A percentile compares a stretch with the other conserved stretches of the same genome.
Conservation (phyloP, 1,140 invertebrate species). For the Drosophila subobscura region DNA sequence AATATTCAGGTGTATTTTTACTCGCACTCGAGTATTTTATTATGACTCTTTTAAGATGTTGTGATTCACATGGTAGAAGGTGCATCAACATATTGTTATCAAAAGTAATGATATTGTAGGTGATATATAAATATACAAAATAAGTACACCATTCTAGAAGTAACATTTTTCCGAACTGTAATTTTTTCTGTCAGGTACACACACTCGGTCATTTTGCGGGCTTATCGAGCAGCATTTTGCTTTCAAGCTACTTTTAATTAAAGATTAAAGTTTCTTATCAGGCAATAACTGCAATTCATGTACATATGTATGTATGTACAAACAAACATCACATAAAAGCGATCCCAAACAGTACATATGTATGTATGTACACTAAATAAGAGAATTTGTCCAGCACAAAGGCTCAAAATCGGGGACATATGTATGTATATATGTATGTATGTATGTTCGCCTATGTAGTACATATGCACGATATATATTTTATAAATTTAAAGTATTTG, state of each 20-base stretch:
- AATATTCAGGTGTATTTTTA: not conserved
- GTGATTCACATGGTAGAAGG: too few relatives aligned
- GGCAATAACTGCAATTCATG: conserved; percentile 63
- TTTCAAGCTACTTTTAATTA: conserved; percentile 69
- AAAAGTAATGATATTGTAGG: too few relatives aligned
- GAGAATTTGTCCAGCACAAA: too few relatives aligned
- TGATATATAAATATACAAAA: conserved; percentile 2
- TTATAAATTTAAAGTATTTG: too few relatives aligned
- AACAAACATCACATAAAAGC: not conserved
- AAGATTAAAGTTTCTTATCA: conserved; percentile 78
- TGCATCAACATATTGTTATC: too few relatives aligned
- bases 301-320: conserved; percentile 6
- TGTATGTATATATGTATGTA: too few relatives aligned
- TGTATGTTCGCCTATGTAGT: too few relatives aligned
- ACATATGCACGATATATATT: too few relatives aligned
- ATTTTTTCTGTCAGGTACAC: conserved; percentile 69
- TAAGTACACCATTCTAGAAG: conserved; percentile 17
- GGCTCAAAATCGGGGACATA: too few relatives aligned
- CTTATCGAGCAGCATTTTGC: conserved; percentile 71
- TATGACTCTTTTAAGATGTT: not conserved
- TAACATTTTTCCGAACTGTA: conserved; percentile 65
- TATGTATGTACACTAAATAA: not conserved
- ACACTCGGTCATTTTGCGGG: conserved; percentile 43
- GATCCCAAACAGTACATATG: not conserved
- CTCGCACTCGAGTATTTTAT: not conserved